Evolutionary conservation across 2,113 vertebrate species (phyloP), one percentile per base, ranked within the genome.

Genomic region (Myodes glareolus): DNA sequence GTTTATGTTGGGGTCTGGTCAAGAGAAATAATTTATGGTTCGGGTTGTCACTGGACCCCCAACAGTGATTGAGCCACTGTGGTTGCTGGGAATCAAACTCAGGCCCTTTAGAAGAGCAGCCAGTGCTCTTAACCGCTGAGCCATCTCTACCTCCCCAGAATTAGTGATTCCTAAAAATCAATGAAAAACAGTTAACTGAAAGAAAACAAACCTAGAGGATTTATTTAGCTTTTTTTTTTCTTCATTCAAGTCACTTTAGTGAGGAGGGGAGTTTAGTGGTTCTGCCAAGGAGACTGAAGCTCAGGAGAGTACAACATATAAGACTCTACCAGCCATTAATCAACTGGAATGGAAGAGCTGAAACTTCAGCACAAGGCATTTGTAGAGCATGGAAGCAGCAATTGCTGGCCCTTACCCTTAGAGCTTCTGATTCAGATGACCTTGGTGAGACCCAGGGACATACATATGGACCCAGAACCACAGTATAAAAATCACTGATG

Each of bases 141-240:
- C 61, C 29, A 33, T 29, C 23, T 42, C 55, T 65, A 39, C 61
- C 19, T 16, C 61, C 82, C 82, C 31, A 68, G 63, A 68, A 68
- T 68, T 86, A 33, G 63, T 86, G 84, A 68, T 82, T 92, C 72
- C 58, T 85, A 84, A 92, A 92, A 82, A 52, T 45, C 78, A 82
- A 31, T n/a, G 9, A 55, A 82, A 84, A 70, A 25, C 63, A 70
- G 80, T 25, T n/a, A 75, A 58, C 36, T 73, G 55, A 58, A 75
- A 91, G 21, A 47, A 19, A 50, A 17, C 29, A 63, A 82, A 72
- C 16, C 33, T 52, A 68, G 14, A 81, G 21, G 19, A 36, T 33
- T 77, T 25, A 65, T 65, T 77, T 52, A 91, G 45, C 2, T 4
- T 42, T 3, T 4, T 42, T 67, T 77, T 81, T 25, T n/a, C 63